These are phyloP conservation scores for Drosophila pegasa DNA, from an alignment of 2,888 invertebrate species.

Conservation along the genomic window DNA sequence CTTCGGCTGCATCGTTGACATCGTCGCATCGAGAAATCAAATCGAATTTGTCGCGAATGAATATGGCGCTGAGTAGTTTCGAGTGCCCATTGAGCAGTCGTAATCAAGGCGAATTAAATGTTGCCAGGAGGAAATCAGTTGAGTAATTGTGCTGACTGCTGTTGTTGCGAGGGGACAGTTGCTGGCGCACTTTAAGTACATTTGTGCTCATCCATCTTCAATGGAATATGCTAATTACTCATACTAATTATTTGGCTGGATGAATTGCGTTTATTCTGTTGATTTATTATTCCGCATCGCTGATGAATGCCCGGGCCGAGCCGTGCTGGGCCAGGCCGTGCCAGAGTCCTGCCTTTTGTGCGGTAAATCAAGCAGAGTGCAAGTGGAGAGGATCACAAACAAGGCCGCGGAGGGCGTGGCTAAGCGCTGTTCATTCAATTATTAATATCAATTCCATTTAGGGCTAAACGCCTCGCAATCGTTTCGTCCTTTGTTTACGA, in stretches of 20 bases:
- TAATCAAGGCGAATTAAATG: background rate
- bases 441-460: constrained; percentile 72
- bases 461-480: constrained; percentile 57
- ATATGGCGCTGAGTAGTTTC: background rate
- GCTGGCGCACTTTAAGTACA: constrained; percentile 7
- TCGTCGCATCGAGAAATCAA: background rate
- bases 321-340: background rate
- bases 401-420: constrained; percentile 3
- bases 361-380: constrained; percentile 30
- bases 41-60: background rate
- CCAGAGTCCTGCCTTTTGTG: constrained; percentile 19
- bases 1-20: background rate
- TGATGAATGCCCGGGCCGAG: constrained; percentile 14
- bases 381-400: constrained; percentile 7
- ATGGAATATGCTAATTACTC: constrained; percentile 40
- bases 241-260: constrained; percentile 41
- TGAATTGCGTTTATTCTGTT: constrained; percentile 28
- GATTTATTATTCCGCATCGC: constrained; percentile 53
- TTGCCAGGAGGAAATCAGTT: background rate
- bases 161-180: background rate
- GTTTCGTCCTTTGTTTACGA: constrained; percentile 43
- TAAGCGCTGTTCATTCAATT: constrained; percentile 64
- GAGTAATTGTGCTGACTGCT: background rate
- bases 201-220: constrained; percentile 16
- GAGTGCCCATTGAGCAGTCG: background rate